A percentile compares a stretch with the other conserved stretches of the same genome.
phyloP scores from a whole-genome alignment of 1,140 invertebrate genomes.

The Carposina sasakii region DNA sequence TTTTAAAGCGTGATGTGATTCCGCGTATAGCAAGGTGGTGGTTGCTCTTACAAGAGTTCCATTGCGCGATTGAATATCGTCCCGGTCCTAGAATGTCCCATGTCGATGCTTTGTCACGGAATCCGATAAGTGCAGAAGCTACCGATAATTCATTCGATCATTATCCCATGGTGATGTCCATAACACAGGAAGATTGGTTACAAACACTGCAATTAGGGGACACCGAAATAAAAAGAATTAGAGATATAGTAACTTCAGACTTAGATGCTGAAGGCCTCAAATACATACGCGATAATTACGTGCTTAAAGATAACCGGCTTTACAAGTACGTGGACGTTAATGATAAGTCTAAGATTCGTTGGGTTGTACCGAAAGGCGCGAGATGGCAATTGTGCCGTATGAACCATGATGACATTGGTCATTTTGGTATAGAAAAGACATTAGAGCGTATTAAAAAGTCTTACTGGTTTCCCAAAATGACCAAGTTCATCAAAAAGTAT shows the following conservation, averaged over 20 bases:
- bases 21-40: conserved; percentile 32
- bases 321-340: too few relatives aligned
- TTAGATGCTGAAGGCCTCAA: too few relatives aligned
- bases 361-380: not conserved
- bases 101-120: conserved; percentile 32
- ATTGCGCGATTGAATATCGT: conserved; percentile 29
- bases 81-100: conserved; percentile 26
- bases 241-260: too few relatives aligned
- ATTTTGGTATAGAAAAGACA: conserved; percentile 12
- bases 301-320: too few relatives aligned
- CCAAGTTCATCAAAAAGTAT: not conserved
- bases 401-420: conserved; percentile 11
- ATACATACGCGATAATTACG: too few relatives aligned
- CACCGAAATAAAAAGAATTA: too few relatives aligned
- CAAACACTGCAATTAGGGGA: too few relatives aligned
- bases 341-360: too few relatives aligned
- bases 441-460: not conserved
- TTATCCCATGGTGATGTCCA: too few relatives aligned
- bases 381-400: conserved; percentile 5
- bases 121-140: conserved; percentile 15
- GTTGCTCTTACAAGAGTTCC: conserved; percentile 25
- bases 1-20: not conserved
- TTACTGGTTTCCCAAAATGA: not conserved
- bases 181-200: too few relatives aligned
- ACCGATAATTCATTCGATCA: too few relatives aligned